Base-by-base conservation (phyloP, 2,888 invertebrate genomes). In the Bibio marci region DNA sequence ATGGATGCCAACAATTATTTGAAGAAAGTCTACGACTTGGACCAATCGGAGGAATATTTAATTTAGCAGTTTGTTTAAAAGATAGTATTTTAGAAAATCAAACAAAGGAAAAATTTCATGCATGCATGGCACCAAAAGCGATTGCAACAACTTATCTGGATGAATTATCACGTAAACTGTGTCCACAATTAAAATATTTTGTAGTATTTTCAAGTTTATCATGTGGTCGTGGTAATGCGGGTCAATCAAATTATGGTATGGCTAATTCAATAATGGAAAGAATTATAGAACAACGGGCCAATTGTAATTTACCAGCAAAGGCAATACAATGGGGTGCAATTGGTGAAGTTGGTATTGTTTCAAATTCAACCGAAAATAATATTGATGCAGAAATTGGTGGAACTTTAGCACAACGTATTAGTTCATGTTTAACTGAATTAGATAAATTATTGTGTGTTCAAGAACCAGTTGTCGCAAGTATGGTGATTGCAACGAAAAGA, bases 321-420 rank as follows among this genome's bases (percentile, higher is more conserved):
- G 90, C 90, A 2, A 73, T 92, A 10, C 86, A 92, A 56, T 92
- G 91, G 90, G 91, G 92, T 27, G 90, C 88, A 28, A 72, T 92
- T 38, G 92, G 88, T 38, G 90, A 92, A 59, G 76, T 78, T 17
- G 90, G 90, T 40, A 65, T 88, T 1, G 77, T 87, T 13, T 75
- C 82, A 4, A 81, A 85, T 40, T 70, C 74, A 73, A 69, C 73
- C 45, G 76, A 78, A 42, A 73, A 76, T 3, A 70, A 76, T 44
- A 68, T 73, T 19, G 76, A 77, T 46, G 57, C 78, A 26, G 72
- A 76, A 44, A 78, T 78, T 31, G 73, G 74, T 38, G 91, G 91
- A 11, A 90, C 88, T 0, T 63, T 87, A 3, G 87, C 86, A 43
- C 92, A 92, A 57, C 71, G 77, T 47, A 82, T 92, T 50, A 70